Evolutionary conservation across 2,113 vertebrate species (phyloP), one percentile per base, ranked within the genome.

Genomic region (Macquaria ambigua): DNA sequence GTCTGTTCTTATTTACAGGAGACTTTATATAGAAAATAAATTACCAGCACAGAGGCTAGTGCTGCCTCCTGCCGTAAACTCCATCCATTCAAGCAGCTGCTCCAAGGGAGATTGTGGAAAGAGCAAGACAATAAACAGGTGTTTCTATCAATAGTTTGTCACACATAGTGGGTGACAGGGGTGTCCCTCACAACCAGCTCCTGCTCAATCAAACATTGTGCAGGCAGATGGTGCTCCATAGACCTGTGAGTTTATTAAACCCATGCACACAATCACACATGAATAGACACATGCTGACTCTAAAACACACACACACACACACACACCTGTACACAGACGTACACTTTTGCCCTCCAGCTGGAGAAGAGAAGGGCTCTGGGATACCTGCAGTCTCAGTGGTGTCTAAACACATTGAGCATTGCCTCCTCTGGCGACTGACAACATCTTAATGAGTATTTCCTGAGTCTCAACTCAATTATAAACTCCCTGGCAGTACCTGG

Each of bases 361-460:
- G 92, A 93, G 88, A 63, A 75, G 79, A 90, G 84, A 84, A 59
- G 85, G 90, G 89, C 90, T 89, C 77, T 81, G 87, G 92, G 90
- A 93, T 68, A 70, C 77, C 76, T 85, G 81, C 74, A 77, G 93
- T 94, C 94, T 93, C 89, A 31, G 74, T 74, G 87, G 85, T 90
- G 91, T 94, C 93, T 89, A 76, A 94, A 92, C 79, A 85, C 87
- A 88, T 81, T 84, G 87, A 92, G 85, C 78, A 83, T 83, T 76
- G 87, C 78, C 82, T 92, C 91, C 82, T 92, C 79, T 84, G 89
- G 93, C 82, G 75, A 91, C 90, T 93, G 93, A 94, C 94, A 92
- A 95, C 58, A 87, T 95, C 94, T 95, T 95, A 96, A 96, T 95
- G 94, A 95, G 91, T 83, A 79, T 92, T 90, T 92, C 84, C 89